Base-by-base conservation (phyloP, 2,888 invertebrate genomes). In the Lasioglossum zephyrum region DNA sequence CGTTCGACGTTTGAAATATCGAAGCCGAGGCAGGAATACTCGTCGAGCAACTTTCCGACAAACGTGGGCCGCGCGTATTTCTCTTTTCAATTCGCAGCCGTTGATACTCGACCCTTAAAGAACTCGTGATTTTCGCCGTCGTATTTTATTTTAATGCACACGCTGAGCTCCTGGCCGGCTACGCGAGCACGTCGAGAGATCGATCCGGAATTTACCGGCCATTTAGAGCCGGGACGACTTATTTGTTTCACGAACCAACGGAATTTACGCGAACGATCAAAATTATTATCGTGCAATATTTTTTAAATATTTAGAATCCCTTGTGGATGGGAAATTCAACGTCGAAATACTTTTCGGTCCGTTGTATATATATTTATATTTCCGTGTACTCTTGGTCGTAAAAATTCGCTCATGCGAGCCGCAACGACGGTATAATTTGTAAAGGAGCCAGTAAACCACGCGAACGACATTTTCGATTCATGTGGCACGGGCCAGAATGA, bases 381-480 rank as follows among this genome's bases (percentile, higher is more conserved):
- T 2, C 31, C 13, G 31, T 31, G 13, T 0, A 31, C n/a, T n/a
- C 6, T 1, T 2, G 6, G 63, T 31, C 31, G 63, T 31, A 63
- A 63, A 63, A 63, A 63, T 57, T 3, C 63, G 63, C 16, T 18
- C 16, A n/a, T n/a, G 63, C 63, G 26, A n/a, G 26, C 60, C 13
- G 63, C 63, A 31, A 31, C 63, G 31, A 16, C 63, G 63, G 63
- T 63, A 63, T 63, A 63, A 63, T 63, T 63, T 63, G 63, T n/a
- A 63, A 63, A 63, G 31, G 63, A 22, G 69, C 31, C 44, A 18
- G 77, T 47, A 36, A 77, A 77, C 53, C 57, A 77, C 26, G 63
- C 63, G 63, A 16, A 63, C 63, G 63, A 31, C 63, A 31, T 63
- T 63, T 31, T 63, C 63, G 63, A 63, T 63, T 31, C 63, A 2